Evolutionary conservation across 2,888 invertebrate genomes (phyloP).

Genomic region (Priocnemis perturbator): DNA sequence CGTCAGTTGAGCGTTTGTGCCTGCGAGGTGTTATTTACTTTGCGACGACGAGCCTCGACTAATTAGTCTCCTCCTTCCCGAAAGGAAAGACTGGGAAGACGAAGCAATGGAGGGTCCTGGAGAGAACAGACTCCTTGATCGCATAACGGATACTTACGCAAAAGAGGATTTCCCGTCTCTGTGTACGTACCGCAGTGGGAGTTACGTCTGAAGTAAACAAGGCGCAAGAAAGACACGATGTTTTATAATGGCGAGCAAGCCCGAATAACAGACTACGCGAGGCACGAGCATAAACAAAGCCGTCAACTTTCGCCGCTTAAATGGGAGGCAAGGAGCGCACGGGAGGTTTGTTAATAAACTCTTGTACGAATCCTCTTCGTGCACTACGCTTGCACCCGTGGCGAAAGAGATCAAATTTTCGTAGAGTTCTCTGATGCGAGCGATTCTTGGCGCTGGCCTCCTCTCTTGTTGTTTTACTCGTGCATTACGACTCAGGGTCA

Average conservation of each 20-base stretch:
- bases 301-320: not conserved
- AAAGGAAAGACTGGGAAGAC: not conserved
- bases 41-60: conserved; percentile 17
- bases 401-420: too few species aligned
- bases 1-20: conserved; percentile 14
- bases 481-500: too few species aligned
- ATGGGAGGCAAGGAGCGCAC: too few species aligned
- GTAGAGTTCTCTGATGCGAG: too few species aligned
- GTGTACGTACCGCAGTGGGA: not conserved
- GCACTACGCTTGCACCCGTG: too few species aligned
- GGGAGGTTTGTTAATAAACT: too few species aligned
- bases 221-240: not conserved
- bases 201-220: not conserved
- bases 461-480: too few species aligned
- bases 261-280: conserved; percentile 1
- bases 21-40: conserved; percentile 24
- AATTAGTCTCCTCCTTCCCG: conserved; percentile 13
- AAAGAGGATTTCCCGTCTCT: conserved; percentile 7
- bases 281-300: not conserved
- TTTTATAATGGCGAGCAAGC: not conserved
- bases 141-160: conserved; percentile 10
- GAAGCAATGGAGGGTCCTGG: not conserved
- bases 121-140: conserved; percentile 11
- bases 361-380: too few species aligned
- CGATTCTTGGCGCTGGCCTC: too few species aligned